Conservation (phyloP, 2,888 invertebrate genomes). For the Amblyjoppa proteus region DNA sequence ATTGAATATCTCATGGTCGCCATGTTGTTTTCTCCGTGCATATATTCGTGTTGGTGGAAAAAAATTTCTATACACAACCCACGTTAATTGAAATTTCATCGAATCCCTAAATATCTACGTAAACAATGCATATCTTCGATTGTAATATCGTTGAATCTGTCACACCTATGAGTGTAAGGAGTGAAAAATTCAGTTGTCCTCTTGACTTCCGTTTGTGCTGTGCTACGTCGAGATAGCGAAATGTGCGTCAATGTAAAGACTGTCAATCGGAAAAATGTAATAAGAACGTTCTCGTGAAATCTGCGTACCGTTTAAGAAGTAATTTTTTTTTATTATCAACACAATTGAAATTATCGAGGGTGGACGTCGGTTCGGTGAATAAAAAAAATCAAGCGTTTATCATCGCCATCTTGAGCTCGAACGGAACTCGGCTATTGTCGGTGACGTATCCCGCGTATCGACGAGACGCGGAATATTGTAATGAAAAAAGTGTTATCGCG, state of each 20-base stretch:
- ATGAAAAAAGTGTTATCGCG: conserved; percentile 64
- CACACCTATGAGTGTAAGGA: conserved; percentile 23
- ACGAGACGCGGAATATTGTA: conserved; percentile 57
- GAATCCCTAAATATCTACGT: conserved; percentile 30
- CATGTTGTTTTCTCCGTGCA: conserved; percentile 62
- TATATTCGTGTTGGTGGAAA: conserved; percentile 47
- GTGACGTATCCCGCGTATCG: conserved; percentile 72
- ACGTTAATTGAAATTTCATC: conserved; percentile 33
- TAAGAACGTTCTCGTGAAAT: conserved; percentile 55
- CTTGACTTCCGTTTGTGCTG: conserved; percentile 68
- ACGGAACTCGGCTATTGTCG: conserved; percentile 74
- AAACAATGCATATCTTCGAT: conserved; percentile 64
- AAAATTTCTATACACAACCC: conserved; percentile 52
- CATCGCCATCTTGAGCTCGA: conserved; percentile 75
- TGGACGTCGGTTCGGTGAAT: conserved; percentile 24
- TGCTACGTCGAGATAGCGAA: conserved; percentile 63
- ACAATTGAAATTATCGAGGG: conserved; percentile 8
- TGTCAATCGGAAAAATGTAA: conserved; percentile 51
- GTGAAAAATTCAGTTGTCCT: conserved; percentile 66
- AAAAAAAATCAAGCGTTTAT: conserved; percentile 43
- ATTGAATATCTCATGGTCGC: conserved; percentile 54
- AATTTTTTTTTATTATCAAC: conserved; percentile 12
- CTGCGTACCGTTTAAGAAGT: conserved; percentile 5
- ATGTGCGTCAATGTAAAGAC: conserved; percentile 64
- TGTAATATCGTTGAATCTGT: conserved; percentile 26